Base-by-base conservation (phyloP, 2,113 vertebrate genomes). In the Myotis yumanensis region DNA sequence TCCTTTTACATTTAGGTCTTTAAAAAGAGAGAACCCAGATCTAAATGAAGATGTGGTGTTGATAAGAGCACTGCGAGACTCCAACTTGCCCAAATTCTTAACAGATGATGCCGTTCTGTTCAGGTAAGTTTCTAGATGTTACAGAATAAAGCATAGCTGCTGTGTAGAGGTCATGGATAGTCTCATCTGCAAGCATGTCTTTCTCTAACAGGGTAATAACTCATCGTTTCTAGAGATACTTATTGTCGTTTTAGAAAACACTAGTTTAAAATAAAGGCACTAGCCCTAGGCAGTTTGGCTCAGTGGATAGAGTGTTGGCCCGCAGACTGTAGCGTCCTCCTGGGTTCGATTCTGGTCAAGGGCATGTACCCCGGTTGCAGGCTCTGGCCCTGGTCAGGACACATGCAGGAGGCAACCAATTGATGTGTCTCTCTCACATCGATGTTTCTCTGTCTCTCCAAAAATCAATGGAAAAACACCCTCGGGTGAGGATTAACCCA, bases 21-120 rank as follows among this genome's bases (percentile, higher is more conserved):
- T 99, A 76, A 99, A 99, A 96, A 98, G 98, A 97, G 98, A 98
- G 75, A 98, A 99, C 90, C 98, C 98, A 64, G 11, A 98, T 54
- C 97, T 99, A 62, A 98, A 94, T 96, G 99, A 99, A 96, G 99
- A 99, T 7, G 98, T 99, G 68, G 99, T 99, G 40, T 97, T 99
- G 86, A 99, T 99, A 97, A 98, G 98, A 98, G 99, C 99, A 23
- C 97, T 99, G 94, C 97, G 98, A 93, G 99, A 99, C 93, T 99
- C 99, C 86, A 99, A 99, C 93, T 98, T 99, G 48, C 99, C 99
- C 51, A 99, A 99, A 96, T 99, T 99, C 97, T 98, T 99, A 72
- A 98, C 98, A 69, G 98, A 99, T 48, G 98, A 99, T 40, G 97
- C 98, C 59, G 5, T 98, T 90, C 98, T 99, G 35, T 99, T 99